These are phyloP conservation scores for Corythornis leucogaster DNA, from an alignment of 2,797 vertebrate species.

Conservation along the genomic window DNA sequence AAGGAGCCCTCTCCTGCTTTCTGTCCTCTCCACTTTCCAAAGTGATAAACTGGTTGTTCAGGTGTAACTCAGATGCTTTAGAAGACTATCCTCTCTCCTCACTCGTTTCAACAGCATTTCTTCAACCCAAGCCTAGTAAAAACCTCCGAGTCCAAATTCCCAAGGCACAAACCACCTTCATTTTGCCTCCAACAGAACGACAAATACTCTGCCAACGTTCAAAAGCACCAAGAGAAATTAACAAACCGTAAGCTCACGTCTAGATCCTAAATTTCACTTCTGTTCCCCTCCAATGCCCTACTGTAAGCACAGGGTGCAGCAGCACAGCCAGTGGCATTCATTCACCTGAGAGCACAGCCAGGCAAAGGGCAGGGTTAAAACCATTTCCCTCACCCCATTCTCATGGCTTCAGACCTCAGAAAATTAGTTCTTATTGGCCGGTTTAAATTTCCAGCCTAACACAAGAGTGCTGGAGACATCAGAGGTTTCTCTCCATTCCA, in stretches of 20 bases:
- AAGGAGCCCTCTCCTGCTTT: neutral
- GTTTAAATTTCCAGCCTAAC: constrained; percentile 13
- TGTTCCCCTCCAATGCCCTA: neutral
- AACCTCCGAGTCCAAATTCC: neutral
- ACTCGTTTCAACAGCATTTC: neutral
- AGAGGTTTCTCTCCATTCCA: neutral
- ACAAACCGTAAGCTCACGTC: neutral
- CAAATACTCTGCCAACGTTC: neutral
- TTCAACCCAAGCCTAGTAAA: neutral
- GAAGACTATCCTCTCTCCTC: neutral
- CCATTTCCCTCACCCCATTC: neutral
- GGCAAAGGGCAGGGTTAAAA: constrained; percentile 2
- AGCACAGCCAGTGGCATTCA: neutral
- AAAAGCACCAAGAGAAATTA: neutral
- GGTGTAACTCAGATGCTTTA: neutral
- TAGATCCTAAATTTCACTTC: neutral
- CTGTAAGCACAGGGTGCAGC: neutral
- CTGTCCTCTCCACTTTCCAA: neutral
- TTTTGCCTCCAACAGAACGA: neutral
- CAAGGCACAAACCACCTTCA: neutral
- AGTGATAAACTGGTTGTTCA: neutral
- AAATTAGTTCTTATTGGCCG: neutral
- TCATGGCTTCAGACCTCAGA: neutral
- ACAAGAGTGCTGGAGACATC: neutral
- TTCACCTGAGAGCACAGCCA: neutral